A percentile compares a stretch with the other conserved stretches of the same genome.
Conservation (phyloP, 30 jellyfish, hydroid and myxozoan species). For the Cassiopea andromeda region DNA sequence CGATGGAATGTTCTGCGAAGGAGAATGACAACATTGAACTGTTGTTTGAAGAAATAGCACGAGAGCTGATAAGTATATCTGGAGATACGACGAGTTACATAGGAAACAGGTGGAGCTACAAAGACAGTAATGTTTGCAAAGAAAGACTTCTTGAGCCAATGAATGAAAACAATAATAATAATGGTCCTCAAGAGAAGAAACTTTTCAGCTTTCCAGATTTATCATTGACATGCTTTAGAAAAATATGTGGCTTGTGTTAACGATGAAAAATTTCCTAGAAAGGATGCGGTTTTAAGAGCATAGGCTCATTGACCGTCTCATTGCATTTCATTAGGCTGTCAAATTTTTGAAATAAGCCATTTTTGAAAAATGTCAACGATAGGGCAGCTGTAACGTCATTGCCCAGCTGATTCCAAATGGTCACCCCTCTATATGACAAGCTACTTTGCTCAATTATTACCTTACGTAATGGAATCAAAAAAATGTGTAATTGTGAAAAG, state of each 20-base stretch:
- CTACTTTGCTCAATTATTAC: too few species aligned
- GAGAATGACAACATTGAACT: constrained; percentile 86
- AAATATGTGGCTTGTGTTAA: constrained; percentile 66
- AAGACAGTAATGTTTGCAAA: constrained; percentile 36
- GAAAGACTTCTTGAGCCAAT: constrained; percentile 35
- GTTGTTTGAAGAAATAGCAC: constrained; percentile 78
- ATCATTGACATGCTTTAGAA: constrained; percentile 58
- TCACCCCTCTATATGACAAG: too few species aligned
- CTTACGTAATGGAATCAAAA: too few species aligned
- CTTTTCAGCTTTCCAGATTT: constrained; percentile 38
- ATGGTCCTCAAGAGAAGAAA: constrained; percentile 29
- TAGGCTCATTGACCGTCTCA: too few species aligned
- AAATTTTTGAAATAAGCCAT: too few species aligned
- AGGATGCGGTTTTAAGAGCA: not conserved
- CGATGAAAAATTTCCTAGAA: not conserved
- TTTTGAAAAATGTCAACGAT: not conserved
- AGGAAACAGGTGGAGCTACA: constrained; percentile 2
- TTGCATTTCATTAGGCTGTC: too few species aligned
- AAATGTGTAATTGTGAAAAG: too few species aligned
- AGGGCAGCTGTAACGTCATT: not conserved
- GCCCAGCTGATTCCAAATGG: too few species aligned
- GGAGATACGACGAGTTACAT: constrained; percentile 14
- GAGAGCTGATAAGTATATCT: constrained; percentile 55
- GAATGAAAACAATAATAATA: not conserved
- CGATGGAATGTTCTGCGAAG: constrained; percentile 96